phyloP scores from a whole-genome alignment of 2,113 vertebrate genomes.

The Chionodraco myersi region DNA sequence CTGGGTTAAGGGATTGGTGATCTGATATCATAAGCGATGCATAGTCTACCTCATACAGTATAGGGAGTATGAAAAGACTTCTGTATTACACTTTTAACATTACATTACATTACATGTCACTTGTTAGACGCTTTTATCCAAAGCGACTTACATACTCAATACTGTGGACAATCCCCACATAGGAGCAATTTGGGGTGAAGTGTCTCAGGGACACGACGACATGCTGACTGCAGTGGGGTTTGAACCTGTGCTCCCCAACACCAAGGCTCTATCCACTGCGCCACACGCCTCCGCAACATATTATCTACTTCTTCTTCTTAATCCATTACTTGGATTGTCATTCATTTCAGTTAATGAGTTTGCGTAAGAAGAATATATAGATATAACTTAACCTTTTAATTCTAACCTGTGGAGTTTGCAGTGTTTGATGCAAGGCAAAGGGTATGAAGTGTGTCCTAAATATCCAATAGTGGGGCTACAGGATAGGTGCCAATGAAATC shows the following conservation, averaged over 20 bases:
- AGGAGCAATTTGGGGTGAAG: too few species aligned
- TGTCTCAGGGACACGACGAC: too few species aligned
- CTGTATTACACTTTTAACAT: not conserved
- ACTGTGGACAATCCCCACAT: too few species aligned
- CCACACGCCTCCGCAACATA: too few species aligned
- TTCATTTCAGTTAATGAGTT: not conserved
- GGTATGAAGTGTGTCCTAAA: not conserved
- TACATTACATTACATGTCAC: too few species aligned
- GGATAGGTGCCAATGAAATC: not conserved
- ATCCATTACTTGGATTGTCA: not conserved
- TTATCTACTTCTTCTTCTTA: not conserved
- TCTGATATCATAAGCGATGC: slow-evolving; percentile 13
- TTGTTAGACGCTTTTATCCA: too few species aligned
- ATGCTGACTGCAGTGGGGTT: too few species aligned
- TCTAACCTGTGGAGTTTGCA: not conserved
- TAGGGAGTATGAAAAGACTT: not conserved
- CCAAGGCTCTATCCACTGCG: too few species aligned
- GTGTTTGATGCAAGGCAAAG: too few species aligned
- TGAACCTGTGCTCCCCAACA: too few species aligned
- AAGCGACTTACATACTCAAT: too few species aligned
- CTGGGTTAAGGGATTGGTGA: slow-evolving; percentile 7
- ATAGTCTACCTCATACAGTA: not conserved
- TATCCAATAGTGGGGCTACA: not conserved
- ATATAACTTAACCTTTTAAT: not conserved
- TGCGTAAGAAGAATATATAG: not conserved